These are phyloP conservation scores for Myanophis thanlyinensis DNA, from an alignment of 2,113 vertebrate species.

Conservation along the genomic window DNA sequence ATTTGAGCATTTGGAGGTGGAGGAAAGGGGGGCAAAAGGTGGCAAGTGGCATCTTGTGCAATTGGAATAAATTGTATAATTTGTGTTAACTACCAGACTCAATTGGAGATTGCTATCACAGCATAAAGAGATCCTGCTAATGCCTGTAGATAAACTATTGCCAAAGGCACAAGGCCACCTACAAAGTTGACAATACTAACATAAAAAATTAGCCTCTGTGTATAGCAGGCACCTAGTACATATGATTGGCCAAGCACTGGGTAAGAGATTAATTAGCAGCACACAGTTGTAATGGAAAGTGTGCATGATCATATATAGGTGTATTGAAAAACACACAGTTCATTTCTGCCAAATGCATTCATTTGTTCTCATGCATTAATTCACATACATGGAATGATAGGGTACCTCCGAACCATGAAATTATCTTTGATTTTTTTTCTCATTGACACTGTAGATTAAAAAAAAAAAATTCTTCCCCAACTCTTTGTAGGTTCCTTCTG, in stretches of 20 bases:
- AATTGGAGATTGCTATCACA: neutral
- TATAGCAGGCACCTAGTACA: neutral
- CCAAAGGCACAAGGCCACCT: neutral
- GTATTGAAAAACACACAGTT: neutral
- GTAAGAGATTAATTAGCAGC: neutral
- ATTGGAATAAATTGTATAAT: neutral
- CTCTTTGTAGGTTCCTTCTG: constrained; percentile 19
- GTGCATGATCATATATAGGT: neutral
- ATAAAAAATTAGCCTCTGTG: neutral
- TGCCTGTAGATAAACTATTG: neutral
- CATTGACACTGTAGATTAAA: neutral
- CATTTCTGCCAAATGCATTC: neutral
- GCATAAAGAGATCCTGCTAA: neutral
- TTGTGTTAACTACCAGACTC: neutral
- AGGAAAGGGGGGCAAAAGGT: neutral
- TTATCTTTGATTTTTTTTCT: constrained; percentile 26
- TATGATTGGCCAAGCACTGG: neutral
- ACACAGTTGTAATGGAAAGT: neutral
- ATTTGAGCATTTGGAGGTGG: neutral
- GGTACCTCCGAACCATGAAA: neutral
- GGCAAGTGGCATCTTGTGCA: neutral
- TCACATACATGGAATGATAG: rapidly evolving
- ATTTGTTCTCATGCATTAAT: neutral
- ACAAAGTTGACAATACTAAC: neutral
- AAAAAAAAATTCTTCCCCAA: constrained; percentile 25